Base-by-base conservation (phyloP, 64 coral and sea anemone species). In the Hydrozoanthus tunicans region DNA sequence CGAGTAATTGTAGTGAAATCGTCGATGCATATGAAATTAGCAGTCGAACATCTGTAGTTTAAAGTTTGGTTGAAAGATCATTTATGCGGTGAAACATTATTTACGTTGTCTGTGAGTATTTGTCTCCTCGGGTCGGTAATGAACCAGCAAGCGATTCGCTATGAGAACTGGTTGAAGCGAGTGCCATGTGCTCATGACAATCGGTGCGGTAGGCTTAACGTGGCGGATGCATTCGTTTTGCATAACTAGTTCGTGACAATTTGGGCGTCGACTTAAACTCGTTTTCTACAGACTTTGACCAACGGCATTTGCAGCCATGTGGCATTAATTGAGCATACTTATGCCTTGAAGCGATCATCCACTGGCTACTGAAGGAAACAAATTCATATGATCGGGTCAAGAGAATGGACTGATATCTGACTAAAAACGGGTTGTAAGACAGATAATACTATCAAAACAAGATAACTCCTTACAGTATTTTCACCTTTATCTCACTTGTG, bases 321-420 rank as follows among this genome's bases (percentile, higher is more conserved):
- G 84, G 84, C 84, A 88, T 88, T 75, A 88, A 88, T 88, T 88
- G 69, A 74, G 61, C 26, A 85, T 14, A 70, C 9, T 72, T 71
- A 73, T 86, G n/a, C 66, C 51, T 73, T 56, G 53, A 55, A 86
- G 82, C 9, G 13, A 72, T 20, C 10, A 10, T 69, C 56, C 9
- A 69, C 51, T 70, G 54, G 43, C 8, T 43, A 32, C 83, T 72
- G n/a, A 58, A 15, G 23, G 24, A 59, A 73, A 17, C 23, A 58
- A 14, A 80, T 20, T 59, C 11, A 26, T 59, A 59, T 64, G 60
- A 53, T 17, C 56, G 15, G 57, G 54, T 88, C 5, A 75, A 27
- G 53, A 56, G 60, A 24, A 73, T 43, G 32, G 32, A 59, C 59
- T 17, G 25, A 86, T 23, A 56, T 56, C 43, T 68, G 20, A 10